Percentiles rank a stretch among this genome's conserved stretches.
Evolutionary conservation across 2,888 invertebrate genomes (phyloP).

Genomic region (Toxonevra muliebris): DNA sequence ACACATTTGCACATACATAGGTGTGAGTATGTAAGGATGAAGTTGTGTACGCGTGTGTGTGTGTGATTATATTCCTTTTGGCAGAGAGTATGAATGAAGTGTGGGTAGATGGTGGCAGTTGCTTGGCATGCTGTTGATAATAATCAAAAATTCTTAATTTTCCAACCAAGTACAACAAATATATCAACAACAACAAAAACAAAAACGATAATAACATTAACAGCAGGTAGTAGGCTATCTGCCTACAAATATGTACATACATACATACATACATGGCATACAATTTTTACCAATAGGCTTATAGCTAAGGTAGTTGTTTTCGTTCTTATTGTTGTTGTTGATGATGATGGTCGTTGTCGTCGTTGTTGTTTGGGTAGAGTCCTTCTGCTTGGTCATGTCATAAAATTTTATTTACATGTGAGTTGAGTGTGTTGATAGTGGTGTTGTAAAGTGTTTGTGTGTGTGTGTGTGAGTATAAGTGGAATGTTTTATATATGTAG

Average conservation of each 20-base stretch:
- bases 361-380: neutral
- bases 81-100: neutral
- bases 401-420: constrained; percentile 41
- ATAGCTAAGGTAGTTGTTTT: constrained; percentile 7
- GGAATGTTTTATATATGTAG: too few species aligned
- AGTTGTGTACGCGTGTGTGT: too few species aligned
- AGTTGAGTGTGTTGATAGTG: constrained; percentile 24
- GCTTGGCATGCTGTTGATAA: neutral
- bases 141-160: constrained; percentile 27
- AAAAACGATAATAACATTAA: constrained; percentile 11
- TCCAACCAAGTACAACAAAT: constrained; percentile 8
- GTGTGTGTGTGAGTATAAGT: neutral
- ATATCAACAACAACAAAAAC: constrained; percentile 11
- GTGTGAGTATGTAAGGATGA: too few species aligned
- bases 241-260: too few species aligned
- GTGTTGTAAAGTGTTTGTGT: too few species aligned
- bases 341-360: constrained; percentile 9
- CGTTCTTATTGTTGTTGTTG: constrained; percentile 3
- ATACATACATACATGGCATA: too few species aligned
- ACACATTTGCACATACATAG: too few species aligned
- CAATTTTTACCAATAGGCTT: too few species aligned
- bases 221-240: constrained; percentile 6
- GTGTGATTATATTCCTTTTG: neutral
- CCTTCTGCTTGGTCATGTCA: constrained; percentile 31
- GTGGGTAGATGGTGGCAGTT: neutral